Conservation (phyloP, 2,113 vertebrate species). For the Rhegmatorhina hoffmannsi region DNA sequence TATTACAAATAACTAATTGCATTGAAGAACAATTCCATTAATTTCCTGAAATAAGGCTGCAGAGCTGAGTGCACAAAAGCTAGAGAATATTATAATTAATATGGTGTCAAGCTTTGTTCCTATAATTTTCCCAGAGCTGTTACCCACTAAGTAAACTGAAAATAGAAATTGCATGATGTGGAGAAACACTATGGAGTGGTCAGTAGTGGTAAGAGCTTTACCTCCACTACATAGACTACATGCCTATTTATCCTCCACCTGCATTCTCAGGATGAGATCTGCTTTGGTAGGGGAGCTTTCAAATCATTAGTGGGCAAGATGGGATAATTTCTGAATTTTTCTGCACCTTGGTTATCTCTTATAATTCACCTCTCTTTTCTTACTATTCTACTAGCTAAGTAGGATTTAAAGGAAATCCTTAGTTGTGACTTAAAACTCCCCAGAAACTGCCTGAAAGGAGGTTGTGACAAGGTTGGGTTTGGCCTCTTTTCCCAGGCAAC, state of each 20-base stretch:
- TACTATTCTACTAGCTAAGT: background rate
- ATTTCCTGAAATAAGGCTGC: slow-evolving; percentile 1
- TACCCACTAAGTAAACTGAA: background rate
- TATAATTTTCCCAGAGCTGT: background rate
- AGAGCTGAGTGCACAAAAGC: background rate
- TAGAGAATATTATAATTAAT: background rate
- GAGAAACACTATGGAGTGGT: background rate
- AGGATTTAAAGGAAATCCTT: background rate
- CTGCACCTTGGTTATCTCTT: background rate
- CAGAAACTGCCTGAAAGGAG: background rate
- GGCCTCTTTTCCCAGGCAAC: background rate
- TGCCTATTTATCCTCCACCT: background rate
- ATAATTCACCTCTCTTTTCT: background rate
- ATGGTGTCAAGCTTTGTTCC: background rate
- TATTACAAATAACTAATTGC: slow-evolving; percentile 37
- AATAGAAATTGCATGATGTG: background rate
- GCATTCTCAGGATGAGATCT: background rate
- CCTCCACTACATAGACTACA: background rate
- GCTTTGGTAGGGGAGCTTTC: background rate
- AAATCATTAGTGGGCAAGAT: background rate
- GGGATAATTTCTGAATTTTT: background rate
- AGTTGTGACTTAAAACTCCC: background rate
- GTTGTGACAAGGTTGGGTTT: background rate
- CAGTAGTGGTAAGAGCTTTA: background rate
- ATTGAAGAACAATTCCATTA: slow-evolving; percentile 5